Evolutionary conservation across 2,113 vertebrate species (phyloP).

Genomic region (Xenus cinereus): DNA sequence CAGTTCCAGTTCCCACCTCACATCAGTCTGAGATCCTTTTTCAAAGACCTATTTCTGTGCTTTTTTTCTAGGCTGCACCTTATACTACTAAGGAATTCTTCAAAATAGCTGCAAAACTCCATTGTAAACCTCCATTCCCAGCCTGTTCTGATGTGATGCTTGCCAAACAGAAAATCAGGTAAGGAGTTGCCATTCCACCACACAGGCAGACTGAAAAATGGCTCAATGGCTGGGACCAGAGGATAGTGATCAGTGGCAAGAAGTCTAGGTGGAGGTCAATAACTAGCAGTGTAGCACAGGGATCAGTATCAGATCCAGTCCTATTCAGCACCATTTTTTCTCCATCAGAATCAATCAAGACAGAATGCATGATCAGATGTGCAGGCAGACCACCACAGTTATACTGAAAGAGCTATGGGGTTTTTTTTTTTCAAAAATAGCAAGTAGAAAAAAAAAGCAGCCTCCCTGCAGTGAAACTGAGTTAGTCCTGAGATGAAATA

Average conservation of each 20-base stretch:
- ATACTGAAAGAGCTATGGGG: neutral
- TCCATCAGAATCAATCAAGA: neutral
- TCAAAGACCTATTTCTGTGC: neutral
- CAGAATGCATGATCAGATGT: neutral
- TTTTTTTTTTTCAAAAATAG: neutral
- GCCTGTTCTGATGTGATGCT: neutral
- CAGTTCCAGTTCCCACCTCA: neutral
- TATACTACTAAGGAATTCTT: neutral
- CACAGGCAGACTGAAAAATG: neutral
- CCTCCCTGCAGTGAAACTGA: neutral
- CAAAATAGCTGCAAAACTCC: neutral
- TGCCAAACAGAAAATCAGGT: neutral
- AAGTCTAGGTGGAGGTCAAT: neutral
- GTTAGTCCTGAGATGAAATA: neutral
- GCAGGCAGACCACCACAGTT: neutral
- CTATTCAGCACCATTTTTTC: neutral
- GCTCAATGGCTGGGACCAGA: too few species aligned
- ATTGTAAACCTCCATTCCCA: neutral
- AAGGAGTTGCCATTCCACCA: neutral
- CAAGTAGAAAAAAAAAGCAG: neutral
- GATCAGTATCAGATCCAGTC: neutral
- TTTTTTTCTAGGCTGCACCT: neutral
- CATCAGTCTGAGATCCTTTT: neutral
- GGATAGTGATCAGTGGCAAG: neutral
- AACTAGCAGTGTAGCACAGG: neutral